Base-by-base conservation (phyloP, 2,888 invertebrate species). In the Drosophila meridionalis region DNA sequence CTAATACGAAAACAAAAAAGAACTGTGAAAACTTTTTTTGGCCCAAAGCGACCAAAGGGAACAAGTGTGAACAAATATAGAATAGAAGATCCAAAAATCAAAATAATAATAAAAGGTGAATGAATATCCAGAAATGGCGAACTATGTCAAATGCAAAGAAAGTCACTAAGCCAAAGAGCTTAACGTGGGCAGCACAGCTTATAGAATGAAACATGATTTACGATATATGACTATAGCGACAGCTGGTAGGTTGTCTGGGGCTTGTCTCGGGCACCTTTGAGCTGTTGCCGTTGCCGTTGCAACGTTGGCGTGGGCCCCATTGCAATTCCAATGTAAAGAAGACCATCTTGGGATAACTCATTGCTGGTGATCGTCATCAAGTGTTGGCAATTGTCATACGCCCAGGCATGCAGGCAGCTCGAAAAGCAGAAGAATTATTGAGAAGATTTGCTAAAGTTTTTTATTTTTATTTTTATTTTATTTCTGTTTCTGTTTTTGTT, bases 131-230 rank as follows among this genome's bases (percentile, higher is more conserved):
- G 6, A 69, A 69, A 57, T 70, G 82, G 77, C 62, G 58, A 85
- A 82, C 66, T 86, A 80, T 88, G 85, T 86, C 85, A 88, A 69
- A 76, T 59, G 43, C 47, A 80, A 82, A 86, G 83, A 83, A 88
- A 85, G 83, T 71, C 42, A 26, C 42, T 28, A 45, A 45, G 7
- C 9, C n/a, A 48, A 59, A 59, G n/a, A 36, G 34, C 52, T 4
- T 36, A 45, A 26, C 48, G 69, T 67, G 59, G 59, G 59, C 47
- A 20, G 28, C 43, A 26, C 9, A 11, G 8, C 8, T n/a, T n/a
- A 53, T 36, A 43, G 34, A 47, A 68, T 55, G n/a, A 36, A 12
- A 42, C 26, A 48, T 4, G 45, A 34, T 5, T 52, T 38, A 58
- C 53, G 50, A 66, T 55, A 50, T 38, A 56, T 47, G 58, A 47